Percentiles rank a stretch among this genome's conserved stretches.
These are phyloP conservation scores for Apocrypta bakeri DNA, from an alignment of 1,140 invertebrate species.

Conservation along the genomic window DNA sequence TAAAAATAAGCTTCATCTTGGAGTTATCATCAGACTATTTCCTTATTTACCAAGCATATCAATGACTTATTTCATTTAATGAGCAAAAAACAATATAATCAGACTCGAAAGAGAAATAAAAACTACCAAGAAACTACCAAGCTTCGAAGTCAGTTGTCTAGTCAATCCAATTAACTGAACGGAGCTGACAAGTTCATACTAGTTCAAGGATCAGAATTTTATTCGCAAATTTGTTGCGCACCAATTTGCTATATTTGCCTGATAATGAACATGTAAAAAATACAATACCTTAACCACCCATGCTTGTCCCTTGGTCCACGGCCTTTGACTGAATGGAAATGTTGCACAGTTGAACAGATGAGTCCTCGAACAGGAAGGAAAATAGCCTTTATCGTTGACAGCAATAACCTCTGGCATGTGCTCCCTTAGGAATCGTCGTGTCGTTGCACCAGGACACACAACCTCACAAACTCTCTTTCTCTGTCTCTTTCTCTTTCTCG, in stretches of 20 bases:
- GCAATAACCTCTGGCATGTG: conserved; percentile 34
- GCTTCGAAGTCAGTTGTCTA: not conserved
- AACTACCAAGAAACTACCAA: not conserved
- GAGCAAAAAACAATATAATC: too few species aligned
- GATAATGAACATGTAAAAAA: not conserved
- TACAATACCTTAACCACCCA: conserved; percentile 44
- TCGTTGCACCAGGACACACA: not conserved
- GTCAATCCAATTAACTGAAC: not conserved
- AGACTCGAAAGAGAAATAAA: not conserved
- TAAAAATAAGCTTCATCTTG: not conserved
- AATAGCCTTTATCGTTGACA: not conserved
- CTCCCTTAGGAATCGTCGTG: not conserved
- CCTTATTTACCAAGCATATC: not conserved
- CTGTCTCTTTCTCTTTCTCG: not conserved
- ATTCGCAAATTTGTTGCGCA: too few species aligned
- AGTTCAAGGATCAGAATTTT: not conserved
- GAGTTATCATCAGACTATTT: not conserved
- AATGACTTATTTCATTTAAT: not conserved
- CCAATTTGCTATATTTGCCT: too few species aligned
- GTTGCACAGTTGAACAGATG: not conserved
- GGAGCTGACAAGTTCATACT: not conserved
- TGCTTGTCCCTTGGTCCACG: not conserved
- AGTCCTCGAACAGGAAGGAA: not conserved
- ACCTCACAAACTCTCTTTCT: not conserved
- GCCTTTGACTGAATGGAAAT: not conserved